Evolutionary conservation across 2,888 invertebrate species (phyloP).

Genomic region (Sinopyrophorus schimmeli): DNA sequence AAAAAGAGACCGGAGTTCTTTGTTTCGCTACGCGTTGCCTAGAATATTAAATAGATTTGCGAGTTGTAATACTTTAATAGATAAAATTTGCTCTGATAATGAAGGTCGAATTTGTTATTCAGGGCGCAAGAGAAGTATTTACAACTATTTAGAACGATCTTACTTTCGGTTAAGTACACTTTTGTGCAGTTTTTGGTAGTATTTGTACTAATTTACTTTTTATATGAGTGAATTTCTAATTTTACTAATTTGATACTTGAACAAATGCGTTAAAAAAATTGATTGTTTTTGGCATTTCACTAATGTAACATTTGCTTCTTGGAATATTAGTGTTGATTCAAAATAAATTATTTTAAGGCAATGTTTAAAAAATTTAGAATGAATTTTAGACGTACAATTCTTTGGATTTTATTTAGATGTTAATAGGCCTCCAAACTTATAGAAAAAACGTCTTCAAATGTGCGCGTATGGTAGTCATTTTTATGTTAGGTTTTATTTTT

Average conservation of each 20-base stretch:
- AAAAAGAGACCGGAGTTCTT: conserved; percentile 39
- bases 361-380: too few species aligned
- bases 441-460: too few species aligned
- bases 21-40: conserved; percentile 21
- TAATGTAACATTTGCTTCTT: too few species aligned
- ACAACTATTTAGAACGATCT: conserved; percentile 36
- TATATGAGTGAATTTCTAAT: conserved; percentile 2
- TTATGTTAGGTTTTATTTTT: too few species aligned
- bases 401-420: too few species aligned
- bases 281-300: too few species aligned
- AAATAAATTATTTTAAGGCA: too few species aligned
- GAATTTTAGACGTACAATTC: too few species aligned
- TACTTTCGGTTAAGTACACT: conserved; percentile 35
- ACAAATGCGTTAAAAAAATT: too few species aligned
- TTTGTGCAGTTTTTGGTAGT: conserved; percentile 14
- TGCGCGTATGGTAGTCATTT: too few species aligned
- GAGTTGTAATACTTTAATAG: conserved; percentile 16
- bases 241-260: conserved; percentile 4
- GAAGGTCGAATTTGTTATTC: conserved; percentile 41
- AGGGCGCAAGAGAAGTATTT: conserved; percentile 31
- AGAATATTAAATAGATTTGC: conserved; percentile 34
- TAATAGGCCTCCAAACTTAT: too few species aligned
- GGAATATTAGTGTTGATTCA: too few species aligned
- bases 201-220: conserved; percentile 18
- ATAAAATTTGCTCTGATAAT: conserved; percentile 24